Evolutionary conservation across 2,797 vertebrate species (phyloP), one percentile per base, ranked within the genome.

Genomic region (Xiphorhynchus erythropygius): DNA sequence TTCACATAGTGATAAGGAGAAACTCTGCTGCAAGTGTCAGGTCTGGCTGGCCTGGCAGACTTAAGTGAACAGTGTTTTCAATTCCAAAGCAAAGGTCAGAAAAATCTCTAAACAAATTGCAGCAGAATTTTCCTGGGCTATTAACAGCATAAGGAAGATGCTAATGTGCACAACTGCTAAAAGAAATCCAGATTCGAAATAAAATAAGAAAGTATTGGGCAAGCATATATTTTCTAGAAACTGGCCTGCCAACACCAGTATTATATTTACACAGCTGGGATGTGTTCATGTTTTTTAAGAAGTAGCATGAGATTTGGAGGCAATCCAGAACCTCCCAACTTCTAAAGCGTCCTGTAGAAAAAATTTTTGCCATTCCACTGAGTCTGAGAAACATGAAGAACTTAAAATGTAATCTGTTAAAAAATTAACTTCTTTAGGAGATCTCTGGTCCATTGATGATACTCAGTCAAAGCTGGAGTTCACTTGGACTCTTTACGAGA

Each of bases 251-350:
- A 95, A 91, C 84, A 91, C 42, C 68, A 92, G 50, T 92, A 91
- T 87, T 85, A 3, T 92, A 96, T 95, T 97, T 94, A 92, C 86
- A 96, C 96, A 97, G 90, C 87, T 95, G 92, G 92, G 87, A 93
- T 67, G 53, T 69, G 57, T 94, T 88, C 92, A 50, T 65, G 55
- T 93, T 94, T 92, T 95, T 70, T 76, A 92, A 89, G 74, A 89
- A 95, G 59, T 39, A 95, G 89, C 60, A 94, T 76, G 82, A 91
- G 62, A 94, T 94, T 60, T 97, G 95, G 93, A 96, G 56, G 80
- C 55, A 74, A 63, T 84, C 92, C 95, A 96, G 50, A 94, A 84
- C 70, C 60, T 94, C 87, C 95, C 89, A 91, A 73, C 77, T 94
- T 94, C 62, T 87, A 79, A 92, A 91, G 90, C 69, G 96, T 96